Percentiles rank a stretch among this genome's conserved stretches.
These are phyloP conservation scores for Hydropsyche tenuis DNA, from an alignment of 1,140 invertebrate genomes.

Conservation along the genomic window DNA sequence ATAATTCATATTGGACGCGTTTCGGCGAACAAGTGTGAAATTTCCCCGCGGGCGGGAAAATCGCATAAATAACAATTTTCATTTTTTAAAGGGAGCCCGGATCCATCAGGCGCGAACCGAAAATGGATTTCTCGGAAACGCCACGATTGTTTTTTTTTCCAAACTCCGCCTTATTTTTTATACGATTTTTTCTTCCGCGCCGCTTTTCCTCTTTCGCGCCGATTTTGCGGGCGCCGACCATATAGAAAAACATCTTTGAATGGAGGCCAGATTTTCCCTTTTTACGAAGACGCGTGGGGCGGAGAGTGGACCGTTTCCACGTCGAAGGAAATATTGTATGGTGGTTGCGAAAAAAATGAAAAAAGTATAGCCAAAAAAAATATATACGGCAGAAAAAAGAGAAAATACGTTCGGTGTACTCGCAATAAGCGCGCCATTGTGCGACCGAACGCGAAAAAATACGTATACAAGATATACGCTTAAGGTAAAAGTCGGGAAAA, in stretches of 20 bases:
- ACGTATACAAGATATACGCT: not conserved
- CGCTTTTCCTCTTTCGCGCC: too few relatives aligned
- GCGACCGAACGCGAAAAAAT: conserved; percentile 18
- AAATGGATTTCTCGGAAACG: conserved; percentile 25
- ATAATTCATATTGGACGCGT: not conserved
- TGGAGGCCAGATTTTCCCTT: conserved; percentile 28
- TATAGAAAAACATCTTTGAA: conserved; percentile 32
- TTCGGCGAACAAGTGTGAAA: conserved; percentile 5
- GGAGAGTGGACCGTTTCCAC: not conserved
- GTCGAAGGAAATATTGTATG: not conserved
- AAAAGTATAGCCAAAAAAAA: not conserved
- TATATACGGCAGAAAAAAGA: not conserved
- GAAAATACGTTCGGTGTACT: conserved; percentile 6
- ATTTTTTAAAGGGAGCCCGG: conserved; percentile 14
- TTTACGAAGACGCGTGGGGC: not conserved
- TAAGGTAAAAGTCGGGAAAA: not conserved
- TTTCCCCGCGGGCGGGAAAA: conserved; percentile 6
- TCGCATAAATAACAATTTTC: conserved; percentile 17
- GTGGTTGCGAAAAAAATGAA: not conserved
- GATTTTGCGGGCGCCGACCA: conserved; percentile 6
- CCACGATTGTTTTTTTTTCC: conserved; percentile 25
- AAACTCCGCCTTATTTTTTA: not conserved
- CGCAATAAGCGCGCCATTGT: conserved; percentile 28
- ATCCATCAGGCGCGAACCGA: conserved; percentile 16
- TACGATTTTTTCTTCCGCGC: not conserved